These are phyloP conservation scores for Cataglyphis livida DNA, from an alignment of 2,888 invertebrate genomes.

Conservation along the genomic window DNA sequence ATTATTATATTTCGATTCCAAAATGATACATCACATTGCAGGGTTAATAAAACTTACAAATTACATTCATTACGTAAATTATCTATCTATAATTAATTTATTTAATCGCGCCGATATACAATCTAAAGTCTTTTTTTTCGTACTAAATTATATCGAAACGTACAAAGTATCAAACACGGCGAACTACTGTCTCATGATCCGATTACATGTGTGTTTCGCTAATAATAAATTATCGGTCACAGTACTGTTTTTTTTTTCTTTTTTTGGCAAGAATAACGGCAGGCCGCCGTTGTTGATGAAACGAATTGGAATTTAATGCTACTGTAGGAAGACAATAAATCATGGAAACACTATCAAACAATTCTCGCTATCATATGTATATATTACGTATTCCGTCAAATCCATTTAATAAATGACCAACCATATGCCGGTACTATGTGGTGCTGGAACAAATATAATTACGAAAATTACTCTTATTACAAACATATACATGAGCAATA, in stretches of 20 bases:
- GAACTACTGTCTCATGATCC: conserved; percentile 25
- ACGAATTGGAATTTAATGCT: conserved; percentile 66
- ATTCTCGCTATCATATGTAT: conserved; percentile 43
- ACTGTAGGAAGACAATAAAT: conserved; percentile 80
- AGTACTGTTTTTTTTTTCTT: conserved; percentile 48
- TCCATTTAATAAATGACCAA: conserved; percentile 69
- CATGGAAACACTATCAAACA: conserved; percentile 74
- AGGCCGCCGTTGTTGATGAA: conserved; percentile 51
- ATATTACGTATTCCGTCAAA: conserved; percentile 59
- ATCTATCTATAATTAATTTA: conserved; percentile 44
- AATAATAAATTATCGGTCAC: conserved; percentile 61
- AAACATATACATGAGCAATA: conserved; percentile 84
- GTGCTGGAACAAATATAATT: conserved; percentile 77
- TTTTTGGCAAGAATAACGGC: conserved; percentile 57
- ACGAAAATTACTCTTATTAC: conserved; percentile 79
- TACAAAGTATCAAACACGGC: conserved; percentile 53
- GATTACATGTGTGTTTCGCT: conserved; percentile 32
- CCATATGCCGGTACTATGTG: conserved; percentile 58
- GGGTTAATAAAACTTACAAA: conserved; percentile 50
- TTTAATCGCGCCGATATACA: conserved; percentile 39
- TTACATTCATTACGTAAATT: conserved; percentile 36
- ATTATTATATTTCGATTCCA: conserved; percentile 49
- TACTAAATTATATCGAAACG: conserved; percentile 55
- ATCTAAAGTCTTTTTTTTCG: conserved; percentile 35
- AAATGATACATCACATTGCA: conserved; percentile 49